Evolutionary conservation across 1,140 invertebrate species (phyloP).

Genomic region (Neotoxoptera formosana): DNA sequence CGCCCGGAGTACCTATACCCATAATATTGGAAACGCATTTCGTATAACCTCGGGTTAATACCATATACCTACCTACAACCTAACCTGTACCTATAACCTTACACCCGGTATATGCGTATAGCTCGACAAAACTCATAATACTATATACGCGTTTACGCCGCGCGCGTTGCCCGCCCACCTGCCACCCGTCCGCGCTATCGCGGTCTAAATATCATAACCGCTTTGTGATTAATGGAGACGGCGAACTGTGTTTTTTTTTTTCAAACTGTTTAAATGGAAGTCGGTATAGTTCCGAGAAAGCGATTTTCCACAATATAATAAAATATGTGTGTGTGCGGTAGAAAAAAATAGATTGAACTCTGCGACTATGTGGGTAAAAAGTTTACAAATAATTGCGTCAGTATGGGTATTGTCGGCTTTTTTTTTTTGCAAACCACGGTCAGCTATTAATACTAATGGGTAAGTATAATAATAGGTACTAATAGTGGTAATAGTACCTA

Average conservation of each 20-base stretch:
- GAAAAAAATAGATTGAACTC: neutral
- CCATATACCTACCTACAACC: no score
- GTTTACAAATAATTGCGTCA: neutral
- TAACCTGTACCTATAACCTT: neutral
- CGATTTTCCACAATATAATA: conserved; percentile 24
- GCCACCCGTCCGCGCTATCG: neutral
- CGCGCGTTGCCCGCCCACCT: neutral
- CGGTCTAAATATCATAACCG: conserved; percentile 20
- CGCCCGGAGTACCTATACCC: neutral
- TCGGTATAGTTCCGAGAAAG: conserved; percentile 3
- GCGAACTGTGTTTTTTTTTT: neutral
- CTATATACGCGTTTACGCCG: neutral
- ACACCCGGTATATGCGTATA: conserved; percentile 3
- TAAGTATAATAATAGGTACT: neutral
- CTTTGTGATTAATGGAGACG: conserved; percentile 29
- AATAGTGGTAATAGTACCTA: neutral
- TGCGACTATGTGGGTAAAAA: neutral
- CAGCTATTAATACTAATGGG: neutral
- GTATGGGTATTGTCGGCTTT: neutral
- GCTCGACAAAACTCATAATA: neutral
- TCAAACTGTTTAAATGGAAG: neutral
- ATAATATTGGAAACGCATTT: conserved; percentile 10
- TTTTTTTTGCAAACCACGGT: neutral
- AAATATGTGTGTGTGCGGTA: neutral
- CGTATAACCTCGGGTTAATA: neutral